These are phyloP conservation scores for Thera britannica DNA, from an alignment of 2,888 invertebrate species.

Conservation along the genomic window DNA sequence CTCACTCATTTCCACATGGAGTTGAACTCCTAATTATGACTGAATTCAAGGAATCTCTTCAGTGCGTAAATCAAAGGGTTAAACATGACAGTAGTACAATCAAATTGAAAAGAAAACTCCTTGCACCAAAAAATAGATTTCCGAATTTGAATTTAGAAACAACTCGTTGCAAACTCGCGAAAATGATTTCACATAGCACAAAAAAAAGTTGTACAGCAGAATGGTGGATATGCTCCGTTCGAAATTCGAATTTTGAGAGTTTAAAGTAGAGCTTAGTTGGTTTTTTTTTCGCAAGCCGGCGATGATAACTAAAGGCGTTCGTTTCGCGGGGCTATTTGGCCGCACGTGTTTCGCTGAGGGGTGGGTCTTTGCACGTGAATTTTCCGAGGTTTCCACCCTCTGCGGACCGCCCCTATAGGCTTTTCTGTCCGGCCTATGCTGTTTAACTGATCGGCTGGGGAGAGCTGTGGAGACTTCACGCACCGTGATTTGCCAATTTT, in stretches of 20 bases:
- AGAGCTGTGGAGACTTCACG: slow-evolving; percentile 61
- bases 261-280: slow-evolving; percentile 56
- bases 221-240: slow-evolving; percentile 12
- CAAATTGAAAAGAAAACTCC: slow-evolving; percentile 7
- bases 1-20: slow-evolving; percentile 24
- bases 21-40: slow-evolving; percentile 14
- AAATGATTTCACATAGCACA: not conserved
- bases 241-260: slow-evolving; percentile 55
- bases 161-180: not conserved
- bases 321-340: slow-evolving; percentile 79
- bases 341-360: slow-evolving; percentile 78
- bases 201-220: not conserved
- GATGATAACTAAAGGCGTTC: slow-evolving; percentile 79
- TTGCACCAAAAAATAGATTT: not conserved
- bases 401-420: slow-evolving; percentile 85
- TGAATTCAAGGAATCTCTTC: slow-evolving; percentile 25
- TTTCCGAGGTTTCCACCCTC: slow-evolving; percentile 85
- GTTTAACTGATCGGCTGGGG: slow-evolving; percentile 80
- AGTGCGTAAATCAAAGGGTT: slow-evolving; percentile 19
- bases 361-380: slow-evolving; percentile 81
- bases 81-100: slow-evolving; percentile 11
- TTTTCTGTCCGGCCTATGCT: slow-evolving; percentile 85
- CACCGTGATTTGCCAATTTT: not conserved
- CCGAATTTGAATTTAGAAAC: slow-evolving; percentile 4
- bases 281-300: slow-evolving; percentile 72